Evolutionary conservation across 2,797 vertebrate genomes (phyloP).

Genomic region (Melanotaenia boesemani): DNA sequence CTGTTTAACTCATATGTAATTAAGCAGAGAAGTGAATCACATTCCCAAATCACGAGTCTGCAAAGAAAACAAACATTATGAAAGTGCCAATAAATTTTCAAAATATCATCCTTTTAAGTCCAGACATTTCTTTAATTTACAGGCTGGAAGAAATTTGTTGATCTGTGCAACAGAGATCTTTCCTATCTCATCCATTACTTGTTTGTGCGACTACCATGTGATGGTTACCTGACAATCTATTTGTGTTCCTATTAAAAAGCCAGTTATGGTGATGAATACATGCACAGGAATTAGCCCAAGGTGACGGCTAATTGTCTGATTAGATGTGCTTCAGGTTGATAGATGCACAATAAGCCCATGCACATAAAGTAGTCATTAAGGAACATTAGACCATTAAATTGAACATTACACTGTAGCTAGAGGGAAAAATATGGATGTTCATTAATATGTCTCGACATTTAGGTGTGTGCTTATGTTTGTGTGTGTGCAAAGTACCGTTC

Average conservation of each 20-base stretch:
- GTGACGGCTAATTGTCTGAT: conserved; percentile 76
- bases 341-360: conserved; percentile 67
- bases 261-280: conserved; percentile 69
- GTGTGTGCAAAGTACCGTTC: conserved; percentile 52
- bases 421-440: conserved; percentile 64
- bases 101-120: neutral
- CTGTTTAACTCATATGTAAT: conserved; percentile 48
- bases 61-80: conserved; percentile 13
- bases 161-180: neutral
- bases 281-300: conserved; percentile 68
- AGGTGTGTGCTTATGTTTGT: conserved; percentile 34
- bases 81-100: neutral
- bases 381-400: conserved; percentile 76
- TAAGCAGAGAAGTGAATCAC: conserved; percentile 22
- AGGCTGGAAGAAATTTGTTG: neutral
- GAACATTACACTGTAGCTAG: conserved; percentile 70
- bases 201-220: neutral
- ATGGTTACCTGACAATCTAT: conserved; percentile 44
- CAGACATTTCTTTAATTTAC: neutral
- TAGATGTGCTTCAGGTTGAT: conserved; percentile 76
- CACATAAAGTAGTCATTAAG: conserved; percentile 74
- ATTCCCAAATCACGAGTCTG: conserved; percentile 28
- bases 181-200: neutral
- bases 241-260: conserved; percentile 59
- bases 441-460: conserved; percentile 54